These are phyloP conservation scores for Rhinophrynus dorsalis DNA, from an alignment of 2,797 vertebrate genomes.

Conservation along the genomic window DNA sequence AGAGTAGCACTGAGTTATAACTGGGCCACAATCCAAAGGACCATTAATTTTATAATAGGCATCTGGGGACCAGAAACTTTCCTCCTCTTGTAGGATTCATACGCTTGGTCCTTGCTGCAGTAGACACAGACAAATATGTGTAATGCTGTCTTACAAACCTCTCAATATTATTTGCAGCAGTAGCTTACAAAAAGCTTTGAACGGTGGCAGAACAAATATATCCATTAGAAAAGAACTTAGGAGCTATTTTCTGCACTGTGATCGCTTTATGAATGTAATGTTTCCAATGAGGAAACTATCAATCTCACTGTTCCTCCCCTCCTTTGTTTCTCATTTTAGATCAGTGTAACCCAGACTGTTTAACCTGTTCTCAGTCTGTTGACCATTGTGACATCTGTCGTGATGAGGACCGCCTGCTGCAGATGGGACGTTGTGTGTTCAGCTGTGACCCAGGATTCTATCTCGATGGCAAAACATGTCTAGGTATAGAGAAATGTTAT, in stretches of 20 bases:
- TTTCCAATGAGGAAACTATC: not conserved
- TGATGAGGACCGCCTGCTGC: conserved; percentile 71
- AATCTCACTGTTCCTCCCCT: not conserved
- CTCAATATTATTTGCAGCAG: not conserved
- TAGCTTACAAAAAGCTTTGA: too few relatives aligned
- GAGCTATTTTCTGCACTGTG: not conserved
- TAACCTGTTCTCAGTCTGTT: conserved; percentile 75
- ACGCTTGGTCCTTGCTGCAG: not conserved
- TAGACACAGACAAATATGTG: not conserved
- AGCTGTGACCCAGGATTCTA: conserved; percentile 79
- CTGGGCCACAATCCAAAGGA: too few relatives aligned
- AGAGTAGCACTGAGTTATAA: too few relatives aligned
- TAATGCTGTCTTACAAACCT: not conserved
- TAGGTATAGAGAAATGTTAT: too few relatives aligned
- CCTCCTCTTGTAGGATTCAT: too few relatives aligned
- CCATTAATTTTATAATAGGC: too few relatives aligned
- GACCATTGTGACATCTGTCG: conserved; percentile 81
- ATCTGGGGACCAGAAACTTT: too few relatives aligned
- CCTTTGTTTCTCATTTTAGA: conserved; percentile 61
- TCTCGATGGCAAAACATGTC: conserved; percentile 68
- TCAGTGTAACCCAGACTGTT: conserved; percentile 81
- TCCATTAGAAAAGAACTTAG: not conserved
- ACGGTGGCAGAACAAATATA: not conserved
- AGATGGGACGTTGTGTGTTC: conserved; percentile 76
- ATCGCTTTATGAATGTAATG: not conserved